phyloP scores from a whole-genome alignment of 2,113 vertebrate genomes.

The Lynx canadensis region DNA sequence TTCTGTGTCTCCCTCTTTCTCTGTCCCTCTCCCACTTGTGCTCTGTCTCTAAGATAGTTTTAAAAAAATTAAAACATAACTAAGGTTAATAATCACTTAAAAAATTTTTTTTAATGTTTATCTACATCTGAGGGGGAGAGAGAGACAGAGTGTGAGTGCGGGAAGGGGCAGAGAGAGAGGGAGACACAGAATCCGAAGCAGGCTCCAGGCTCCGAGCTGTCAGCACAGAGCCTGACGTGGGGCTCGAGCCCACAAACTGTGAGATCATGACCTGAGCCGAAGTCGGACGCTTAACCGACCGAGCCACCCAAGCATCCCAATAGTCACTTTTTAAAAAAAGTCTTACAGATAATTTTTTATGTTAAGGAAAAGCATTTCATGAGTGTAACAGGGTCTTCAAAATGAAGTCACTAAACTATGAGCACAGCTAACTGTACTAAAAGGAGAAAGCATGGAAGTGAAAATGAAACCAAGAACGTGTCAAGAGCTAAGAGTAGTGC shows the following conservation, averaged over 20 bases:
- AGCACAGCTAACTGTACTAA: not conserved
- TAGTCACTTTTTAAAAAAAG: not conserved
- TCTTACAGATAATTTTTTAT: not conserved
- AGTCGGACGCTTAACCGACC: not conserved
- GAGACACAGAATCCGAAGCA: not conserved
- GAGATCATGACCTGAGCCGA: not conserved
- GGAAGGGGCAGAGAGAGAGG: not conserved
- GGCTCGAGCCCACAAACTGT: not conserved
- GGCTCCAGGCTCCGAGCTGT: not conserved
- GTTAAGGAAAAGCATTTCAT: not conserved
- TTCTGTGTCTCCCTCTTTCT: no score
- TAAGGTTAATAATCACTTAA: not conserved
- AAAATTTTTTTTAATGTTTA: not conserved
- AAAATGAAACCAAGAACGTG: not conserved
- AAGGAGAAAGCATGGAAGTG: not conserved
- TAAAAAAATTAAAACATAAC: not conserved
- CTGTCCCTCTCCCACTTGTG: no score
- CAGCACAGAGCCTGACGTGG: not conserved
- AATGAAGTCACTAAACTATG: not conserved
- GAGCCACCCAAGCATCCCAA: not conserved
- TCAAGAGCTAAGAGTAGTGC: not conserved
- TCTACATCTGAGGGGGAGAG: not conserved
- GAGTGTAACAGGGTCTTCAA: not conserved
- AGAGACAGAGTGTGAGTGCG: not conserved
- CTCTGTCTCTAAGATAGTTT: no score